Evolutionary conservation across 2,888 invertebrate genomes (phyloP).

Genomic region (Choreutis nemorana): DNA sequence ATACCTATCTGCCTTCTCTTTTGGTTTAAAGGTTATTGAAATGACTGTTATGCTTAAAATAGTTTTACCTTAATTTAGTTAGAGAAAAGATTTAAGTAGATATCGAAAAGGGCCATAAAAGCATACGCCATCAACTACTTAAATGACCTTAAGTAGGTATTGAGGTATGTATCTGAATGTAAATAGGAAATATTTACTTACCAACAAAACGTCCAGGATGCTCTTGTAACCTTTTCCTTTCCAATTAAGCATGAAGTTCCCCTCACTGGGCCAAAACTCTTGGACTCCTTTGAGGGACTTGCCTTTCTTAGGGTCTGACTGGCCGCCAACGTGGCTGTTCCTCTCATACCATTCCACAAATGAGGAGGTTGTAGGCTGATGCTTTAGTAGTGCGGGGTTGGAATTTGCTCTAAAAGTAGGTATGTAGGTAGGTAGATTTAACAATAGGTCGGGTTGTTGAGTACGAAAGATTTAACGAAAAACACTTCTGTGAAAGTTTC

Average conservation of each 20-base stretch:
- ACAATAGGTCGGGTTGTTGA: no score
- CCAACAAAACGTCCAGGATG: slow-evolving; percentile 74
- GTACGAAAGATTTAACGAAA: no score
- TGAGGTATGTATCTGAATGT: slow-evolving; percentile 2
- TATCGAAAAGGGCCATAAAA: no score
- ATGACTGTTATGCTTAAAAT: no score
- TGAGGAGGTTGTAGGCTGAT: slow-evolving; percentile 39
- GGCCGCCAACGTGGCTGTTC: slow-evolving; percentile 72
- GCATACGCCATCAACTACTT: no score
- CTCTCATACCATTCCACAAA: slow-evolving; percentile 69
- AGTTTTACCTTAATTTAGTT: no score
- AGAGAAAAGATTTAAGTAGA: no score
- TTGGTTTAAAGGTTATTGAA: no score
- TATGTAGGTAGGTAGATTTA: no score
- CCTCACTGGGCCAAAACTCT: slow-evolving; percentile 74
- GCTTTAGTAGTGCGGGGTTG: slow-evolving; percentile 27
- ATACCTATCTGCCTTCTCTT: no score
- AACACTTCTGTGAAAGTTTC: no score
- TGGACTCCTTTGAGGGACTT: slow-evolving; percentile 71
- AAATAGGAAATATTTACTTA: slow-evolving; percentile 25
- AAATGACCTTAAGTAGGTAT: no score
- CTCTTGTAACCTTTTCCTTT: slow-evolving; percentile 74
- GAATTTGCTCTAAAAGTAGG: slow-evolving; percentile 33
- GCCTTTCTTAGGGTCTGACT: slow-evolving; percentile 41
- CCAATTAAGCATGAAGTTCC: slow-evolving; percentile 77